Evolutionary conservation across 2,888 invertebrate genomes (phyloP).

Genomic region (Drosophila kambysellisi): DNA sequence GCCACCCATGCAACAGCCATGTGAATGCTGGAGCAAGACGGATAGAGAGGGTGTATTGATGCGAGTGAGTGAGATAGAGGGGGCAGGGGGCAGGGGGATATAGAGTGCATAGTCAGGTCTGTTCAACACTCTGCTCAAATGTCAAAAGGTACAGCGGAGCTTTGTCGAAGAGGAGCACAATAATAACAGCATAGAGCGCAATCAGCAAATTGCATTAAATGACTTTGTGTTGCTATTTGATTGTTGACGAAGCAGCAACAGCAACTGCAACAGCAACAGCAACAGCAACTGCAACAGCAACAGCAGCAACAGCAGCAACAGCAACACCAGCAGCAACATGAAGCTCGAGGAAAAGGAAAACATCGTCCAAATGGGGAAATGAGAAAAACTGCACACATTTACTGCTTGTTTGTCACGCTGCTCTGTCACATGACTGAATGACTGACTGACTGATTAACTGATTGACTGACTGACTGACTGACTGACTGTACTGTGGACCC

Average conservation of each 20-base stretch:
- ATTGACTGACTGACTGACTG: not conserved
- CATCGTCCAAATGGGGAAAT: conserved; percentile 11
- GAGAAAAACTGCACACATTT: conserved; percentile 30
- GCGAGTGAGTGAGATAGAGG: not conserved
- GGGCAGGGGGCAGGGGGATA: not conserved
- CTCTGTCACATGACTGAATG: conserved; percentile 46
- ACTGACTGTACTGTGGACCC: not conserved
- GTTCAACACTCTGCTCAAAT: conserved; percentile 59
- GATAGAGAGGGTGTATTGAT: not conserved
- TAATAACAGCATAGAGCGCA: conserved; percentile 59
- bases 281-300: too few species aligned
- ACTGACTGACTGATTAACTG: not conserved
- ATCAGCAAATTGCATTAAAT: conserved; percentile 78
- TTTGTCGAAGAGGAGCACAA: conserved; percentile 25
- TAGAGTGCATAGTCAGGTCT: conserved; percentile 52
- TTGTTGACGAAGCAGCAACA: conserved; percentile 43
- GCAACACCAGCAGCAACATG: not conserved
- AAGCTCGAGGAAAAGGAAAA: not conserved
- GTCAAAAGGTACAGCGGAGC: conserved; percentile 65
- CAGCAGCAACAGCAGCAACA: not conserved
- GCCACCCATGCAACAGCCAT: conserved; percentile 38
- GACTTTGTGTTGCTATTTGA: conserved; percentile 66
- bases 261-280: conserved; percentile 6
- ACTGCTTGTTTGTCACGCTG: conserved; percentile 43
- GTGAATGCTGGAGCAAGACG: conserved; percentile 20